Evolutionary conservation across 53 echinoderm and acorn worm genomes (phyloP).

Genomic region (Paelopatides confundens): DNA sequence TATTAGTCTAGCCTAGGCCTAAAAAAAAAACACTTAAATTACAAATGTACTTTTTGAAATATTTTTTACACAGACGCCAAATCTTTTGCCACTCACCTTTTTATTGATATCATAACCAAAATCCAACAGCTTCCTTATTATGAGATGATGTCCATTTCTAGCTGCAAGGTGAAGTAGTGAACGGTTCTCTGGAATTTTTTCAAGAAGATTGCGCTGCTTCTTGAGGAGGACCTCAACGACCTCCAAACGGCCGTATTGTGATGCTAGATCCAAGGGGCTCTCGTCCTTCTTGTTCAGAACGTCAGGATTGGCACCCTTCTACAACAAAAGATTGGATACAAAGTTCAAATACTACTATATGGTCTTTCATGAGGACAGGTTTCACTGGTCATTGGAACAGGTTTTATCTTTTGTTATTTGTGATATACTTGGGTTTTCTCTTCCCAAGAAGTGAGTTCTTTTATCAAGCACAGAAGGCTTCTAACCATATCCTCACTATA

Average conservation of each 20-base stretch:
- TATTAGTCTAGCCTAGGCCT: too few species aligned
- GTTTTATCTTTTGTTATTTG: background rate
- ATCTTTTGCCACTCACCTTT: slow-evolving; percentile 55
- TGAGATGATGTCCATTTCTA: slow-evolving; percentile 85
- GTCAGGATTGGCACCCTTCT: slow-evolving; percentile 91
- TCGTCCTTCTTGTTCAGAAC: slow-evolving; percentile 89
- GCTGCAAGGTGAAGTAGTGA: slow-evolving; percentile 92
- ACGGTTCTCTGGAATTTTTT: slow-evolving; percentile 65
- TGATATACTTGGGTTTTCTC: too few species aligned
- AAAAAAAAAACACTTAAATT: too few species aligned
- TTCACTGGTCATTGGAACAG: too few species aligned
- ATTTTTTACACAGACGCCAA: too few species aligned
- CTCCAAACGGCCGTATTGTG: slow-evolving; percentile 90
- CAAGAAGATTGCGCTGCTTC: slow-evolving; percentile 69
- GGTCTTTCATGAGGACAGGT: too few species aligned
- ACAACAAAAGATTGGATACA: slow-evolving; percentile 19
- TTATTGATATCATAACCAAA: slow-evolving; percentile 93
- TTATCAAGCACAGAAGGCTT: too few species aligned
- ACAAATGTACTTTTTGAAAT: too few species aligned
- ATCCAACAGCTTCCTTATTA: slow-evolving; percentile 80
- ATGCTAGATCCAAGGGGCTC: slow-evolving; percentile 87
- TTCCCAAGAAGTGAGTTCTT: too few species aligned
- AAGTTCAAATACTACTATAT: too few species aligned
- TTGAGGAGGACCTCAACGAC: slow-evolving; percentile 79
- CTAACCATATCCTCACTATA: too few species aligned